These are phyloP conservation scores for Xylophagus ater DNA, from an alignment of 2,888 invertebrate genomes.

Conservation along the genomic window DNA sequence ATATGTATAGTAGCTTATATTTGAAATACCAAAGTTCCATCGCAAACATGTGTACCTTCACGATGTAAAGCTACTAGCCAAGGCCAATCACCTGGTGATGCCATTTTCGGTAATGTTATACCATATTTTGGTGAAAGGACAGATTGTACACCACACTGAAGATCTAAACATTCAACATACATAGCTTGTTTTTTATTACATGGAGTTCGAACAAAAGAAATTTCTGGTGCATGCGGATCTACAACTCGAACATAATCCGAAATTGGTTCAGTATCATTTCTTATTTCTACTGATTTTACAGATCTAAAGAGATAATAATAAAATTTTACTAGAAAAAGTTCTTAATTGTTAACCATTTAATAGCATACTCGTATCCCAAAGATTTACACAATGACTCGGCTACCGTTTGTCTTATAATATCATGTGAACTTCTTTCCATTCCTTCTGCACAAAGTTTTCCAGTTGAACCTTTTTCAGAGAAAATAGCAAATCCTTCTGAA, in stretches of 20 bases:
- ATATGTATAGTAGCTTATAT: background rate
- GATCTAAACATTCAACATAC: slow-evolving; percentile 63
- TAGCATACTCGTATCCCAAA: slow-evolving; percentile 60
- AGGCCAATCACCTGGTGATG: slow-evolving; percentile 81
- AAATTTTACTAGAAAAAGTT: background rate
- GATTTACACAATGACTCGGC: slow-evolving; percentile 68
- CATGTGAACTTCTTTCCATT: slow-evolving; percentile 49
- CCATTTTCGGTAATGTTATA: slow-evolving; percentile 52
- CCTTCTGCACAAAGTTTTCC: slow-evolving; percentile 77
- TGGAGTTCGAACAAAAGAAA: slow-evolving; percentile 65
- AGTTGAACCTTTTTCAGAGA: slow-evolving; percentile 68
- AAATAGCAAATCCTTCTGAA: slow-evolving; percentile 70
- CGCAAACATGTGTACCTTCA: slow-evolving; percentile 77
- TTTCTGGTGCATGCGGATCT: slow-evolving; percentile 68
- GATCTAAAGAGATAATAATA: slow-evolving; percentile 42
- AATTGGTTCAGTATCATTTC: slow-evolving; percentile 46
- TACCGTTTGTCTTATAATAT: slow-evolving; percentile 47
- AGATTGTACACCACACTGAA: slow-evolving; percentile 62
- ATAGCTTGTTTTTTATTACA: slow-evolving; percentile 69
- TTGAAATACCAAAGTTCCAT: slow-evolving; percentile 59
- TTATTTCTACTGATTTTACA: slow-evolving; percentile 56
- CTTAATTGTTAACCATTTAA: slow-evolving; percentile 4
- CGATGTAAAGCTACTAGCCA: slow-evolving; percentile 79
- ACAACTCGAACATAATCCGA: slow-evolving; percentile 69
- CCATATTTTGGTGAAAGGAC: slow-evolving; percentile 38